Percentiles rank a stretch among this genome's conserved stretches.
Conservation (phyloP, 2,113 vertebrate species). For the Camarhynchus parvulus region DNA sequence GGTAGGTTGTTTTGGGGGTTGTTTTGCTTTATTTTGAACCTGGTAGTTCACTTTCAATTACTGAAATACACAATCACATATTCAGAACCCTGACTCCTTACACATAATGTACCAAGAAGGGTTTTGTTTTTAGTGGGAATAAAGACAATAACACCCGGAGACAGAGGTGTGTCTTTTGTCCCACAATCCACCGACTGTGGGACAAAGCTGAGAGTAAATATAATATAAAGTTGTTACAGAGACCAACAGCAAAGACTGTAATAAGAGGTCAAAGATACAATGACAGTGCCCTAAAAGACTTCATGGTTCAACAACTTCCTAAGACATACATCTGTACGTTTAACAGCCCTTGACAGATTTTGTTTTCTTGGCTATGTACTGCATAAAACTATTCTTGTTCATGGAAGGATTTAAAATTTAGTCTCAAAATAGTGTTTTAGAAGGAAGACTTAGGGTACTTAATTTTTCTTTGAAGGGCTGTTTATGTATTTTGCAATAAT, state of each 20-base stretch:
- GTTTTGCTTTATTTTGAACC: neutral
- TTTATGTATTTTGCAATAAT: neutral
- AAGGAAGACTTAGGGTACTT: neutral
- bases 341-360: neutral
- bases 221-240: neutral
- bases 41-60: neutral
- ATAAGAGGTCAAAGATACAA: neutral
- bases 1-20: rapidly evolving
- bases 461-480: neutral
- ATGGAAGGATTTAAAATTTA: neutral
- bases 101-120: neutral
- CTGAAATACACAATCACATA: neutral
- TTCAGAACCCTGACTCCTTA: neutral
- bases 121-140: neutral
- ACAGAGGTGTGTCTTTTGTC: neutral
- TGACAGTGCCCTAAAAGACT: neutral
- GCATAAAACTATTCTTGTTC: neutral
- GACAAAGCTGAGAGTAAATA: neutral
- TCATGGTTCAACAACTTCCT: neutral
- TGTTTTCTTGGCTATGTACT: neutral
- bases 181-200: neutral
- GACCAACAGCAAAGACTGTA: neutral
- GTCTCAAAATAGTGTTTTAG: neutral
- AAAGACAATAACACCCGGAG: neutral
- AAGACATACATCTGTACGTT: neutral